Evolutionary conservation across 2,113 vertebrate genomes (phyloP).

Genomic region (Machaerirhynchus nigripectus): DNA sequence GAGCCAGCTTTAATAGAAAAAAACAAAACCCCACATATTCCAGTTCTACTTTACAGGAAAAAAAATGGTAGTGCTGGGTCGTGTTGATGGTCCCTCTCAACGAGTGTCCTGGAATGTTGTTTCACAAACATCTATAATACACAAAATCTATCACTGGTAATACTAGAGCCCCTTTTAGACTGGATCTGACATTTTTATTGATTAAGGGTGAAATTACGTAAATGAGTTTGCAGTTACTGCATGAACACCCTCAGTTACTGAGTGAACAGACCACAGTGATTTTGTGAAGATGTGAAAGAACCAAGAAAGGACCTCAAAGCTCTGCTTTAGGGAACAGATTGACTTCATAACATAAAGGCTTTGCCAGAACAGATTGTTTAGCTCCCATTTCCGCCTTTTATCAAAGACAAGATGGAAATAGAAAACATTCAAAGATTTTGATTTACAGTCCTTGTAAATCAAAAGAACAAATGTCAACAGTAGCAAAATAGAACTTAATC

Average conservation of each 20-base stretch:
- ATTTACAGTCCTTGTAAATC: not conserved
- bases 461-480: conserved; percentile 8
- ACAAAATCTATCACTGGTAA: not conserved
- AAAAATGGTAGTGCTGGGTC: not conserved
- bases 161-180: not conserved
- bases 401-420: not conserved
- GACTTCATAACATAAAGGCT: not conserved
- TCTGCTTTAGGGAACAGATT: not conserved
- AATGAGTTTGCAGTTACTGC: not conserved
- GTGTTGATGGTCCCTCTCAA: not conserved
- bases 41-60: not conserved
- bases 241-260: not conserved
- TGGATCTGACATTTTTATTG: not conserved
- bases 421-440: not conserved
- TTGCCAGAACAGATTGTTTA: not conserved
- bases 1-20: not conserved
- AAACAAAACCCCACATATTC: not conserved
- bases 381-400: not conserved
- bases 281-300: not conserved
- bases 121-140: not conserved
- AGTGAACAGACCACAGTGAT: not conserved
- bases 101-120: not conserved
- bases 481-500: not conserved
- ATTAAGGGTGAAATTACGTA: not conserved
- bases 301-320: not conserved